phyloP scores from a whole-genome alignment of 2,888 invertebrate species.

The Trachelus tabidus region DNA sequence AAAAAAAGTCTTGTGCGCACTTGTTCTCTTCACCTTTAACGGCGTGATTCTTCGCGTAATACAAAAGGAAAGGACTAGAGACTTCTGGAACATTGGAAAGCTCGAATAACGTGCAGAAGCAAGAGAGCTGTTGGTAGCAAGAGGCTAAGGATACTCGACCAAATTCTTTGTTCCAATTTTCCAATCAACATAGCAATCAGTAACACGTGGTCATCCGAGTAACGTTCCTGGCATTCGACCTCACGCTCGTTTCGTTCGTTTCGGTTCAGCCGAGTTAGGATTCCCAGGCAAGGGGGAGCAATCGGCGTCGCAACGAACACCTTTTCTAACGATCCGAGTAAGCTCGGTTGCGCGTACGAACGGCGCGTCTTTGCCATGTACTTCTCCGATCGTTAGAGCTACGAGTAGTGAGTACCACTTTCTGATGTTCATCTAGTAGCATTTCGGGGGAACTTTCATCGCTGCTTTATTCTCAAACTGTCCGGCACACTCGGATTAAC shows the following conservation, averaged over 20 bases:
- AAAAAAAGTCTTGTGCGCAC: not conserved
- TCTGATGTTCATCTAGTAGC: not conserved
- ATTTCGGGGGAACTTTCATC: not conserved
- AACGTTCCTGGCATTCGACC: too few species aligned
- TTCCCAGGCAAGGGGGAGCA: not conserved
- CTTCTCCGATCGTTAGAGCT: not conserved
- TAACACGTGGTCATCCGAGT: not conserved
- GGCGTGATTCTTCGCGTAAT: not conserved
- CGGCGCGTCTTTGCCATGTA: not conserved
- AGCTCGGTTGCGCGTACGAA: not conserved
- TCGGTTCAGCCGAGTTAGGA: not conserved
- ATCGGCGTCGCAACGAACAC: not conserved
- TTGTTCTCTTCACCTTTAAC: not conserved
- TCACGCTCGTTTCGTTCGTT: too few species aligned
- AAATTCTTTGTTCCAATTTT: too few species aligned
- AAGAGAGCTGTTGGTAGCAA: not conserved
- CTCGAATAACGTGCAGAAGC: not conserved
- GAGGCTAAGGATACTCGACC: too few species aligned
- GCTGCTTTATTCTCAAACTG: not conserved
- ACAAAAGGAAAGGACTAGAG: constrained; percentile 2
- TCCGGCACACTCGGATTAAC: not conserved
- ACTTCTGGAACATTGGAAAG: not conserved
- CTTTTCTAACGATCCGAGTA: not conserved
- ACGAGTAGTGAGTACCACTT: not conserved
- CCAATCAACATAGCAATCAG: not conserved